Base-by-base conservation (phyloP, 2,888 invertebrate species). In the Petrophora chlorosata region DNA sequence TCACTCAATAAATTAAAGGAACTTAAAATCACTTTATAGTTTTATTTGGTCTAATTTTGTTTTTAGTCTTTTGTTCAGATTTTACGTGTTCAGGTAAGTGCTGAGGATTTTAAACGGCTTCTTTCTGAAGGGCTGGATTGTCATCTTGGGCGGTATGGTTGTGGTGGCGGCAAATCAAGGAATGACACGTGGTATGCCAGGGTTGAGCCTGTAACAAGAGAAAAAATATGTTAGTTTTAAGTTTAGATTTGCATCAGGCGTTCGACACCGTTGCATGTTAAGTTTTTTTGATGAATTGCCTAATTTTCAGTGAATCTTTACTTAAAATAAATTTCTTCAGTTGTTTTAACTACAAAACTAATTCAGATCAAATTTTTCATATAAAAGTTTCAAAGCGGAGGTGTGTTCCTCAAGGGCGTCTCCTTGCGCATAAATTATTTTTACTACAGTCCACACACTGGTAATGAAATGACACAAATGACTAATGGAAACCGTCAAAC, bases 11-110 rank as follows among this genome's bases (percentile, higher is more conserved):
- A 77, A 72, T 71, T 70, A 68, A 76, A 82, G 65, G 68, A 71
- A 73, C 72, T 70, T 70, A 61, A 51, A 61, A 60, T 52, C 60
- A 56, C 59, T 59, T 65, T 63, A 47, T 33, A 45, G 62, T 62
- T 67, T 63, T 47, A 35, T 47, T 62, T 65, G 60, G 44, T 63
- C 39, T 23, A 25, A 52, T 51, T 67, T 54, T 65, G 46, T 48
- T 53, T 48, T 55, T 45, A 44, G 19, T 48, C 12, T 39, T 28
- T 28, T 28, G 47, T 41, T 49, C 23, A 46, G n/a, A 34, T 60
- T 61, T 78, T 81, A 90, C 74, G 90, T 89, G 72, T 89, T 88
- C 1, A 89, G 70, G 63, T 73, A 90, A 2, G 85, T 85, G 67
- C 70, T 77, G 12, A 84, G 67, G 40, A 75, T 76, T 73, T 85